Evolutionary conservation across 2,888 invertebrate species (phyloP), one percentile per base, ranked within the genome.

Genomic region (Odontocolon sp.): DNA sequence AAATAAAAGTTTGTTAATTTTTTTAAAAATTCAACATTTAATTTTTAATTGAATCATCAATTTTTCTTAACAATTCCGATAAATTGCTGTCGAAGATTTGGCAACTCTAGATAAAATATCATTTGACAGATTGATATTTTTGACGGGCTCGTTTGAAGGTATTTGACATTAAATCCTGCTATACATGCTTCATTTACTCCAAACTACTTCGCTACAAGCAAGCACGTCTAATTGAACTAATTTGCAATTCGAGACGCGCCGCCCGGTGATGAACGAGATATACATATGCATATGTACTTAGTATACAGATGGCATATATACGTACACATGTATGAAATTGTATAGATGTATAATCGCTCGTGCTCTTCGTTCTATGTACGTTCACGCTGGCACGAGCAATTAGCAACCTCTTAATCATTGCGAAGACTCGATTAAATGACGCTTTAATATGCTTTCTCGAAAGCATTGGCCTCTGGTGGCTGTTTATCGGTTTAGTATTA

Each of bases 221-320:
- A 33, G 47, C 45, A 36, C 16, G 50, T 33, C 76, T 67, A 80
- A 80, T 81, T 78, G 71, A 68, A 45, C 54, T 52, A 57, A 81
- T 81, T 73, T 80, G 73, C 77, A 77, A 79, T 80, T 74, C 66
- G 73, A 77, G 52, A 40, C 40, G 66, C 74, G 23, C 33, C 11
- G 38, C 38, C 31, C 33, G 6, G 14, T n/a, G 40, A 26, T 28
- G 11, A 50, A 36, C 36, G 50, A 47, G 14, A 64, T 38, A 16
- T 18, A n/a, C 16, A 9, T 14, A 38, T 31, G 31, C 26, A 56
- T 14, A 5, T 5, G 3, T 16, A n/a, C 4, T 18, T 4, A 9
- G 33, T 56, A 36, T 36, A n/a, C 36, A 36, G 36, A 36, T 0
- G 1, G 8, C 2, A 3, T 4, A 2, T 11, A 4, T 36, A 8